phyloP scores from a whole-genome alignment of 2,113 vertebrate species.

The Arizona elegans region DNA sequence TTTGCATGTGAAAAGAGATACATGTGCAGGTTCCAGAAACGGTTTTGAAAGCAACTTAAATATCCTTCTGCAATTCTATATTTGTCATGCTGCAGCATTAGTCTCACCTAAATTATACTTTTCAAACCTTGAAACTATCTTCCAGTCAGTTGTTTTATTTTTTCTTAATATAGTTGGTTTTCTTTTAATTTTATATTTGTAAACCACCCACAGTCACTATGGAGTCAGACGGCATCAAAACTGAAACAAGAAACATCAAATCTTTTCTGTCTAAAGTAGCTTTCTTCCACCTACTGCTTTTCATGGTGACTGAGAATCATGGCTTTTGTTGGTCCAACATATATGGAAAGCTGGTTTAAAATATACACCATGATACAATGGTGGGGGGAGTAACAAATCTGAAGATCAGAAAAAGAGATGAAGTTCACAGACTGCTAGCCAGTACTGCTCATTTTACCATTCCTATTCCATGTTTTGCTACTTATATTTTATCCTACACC shows the following conservation, averaged over 20 bases:
- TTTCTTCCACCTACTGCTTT: background rate
- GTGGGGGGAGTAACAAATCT: background rate
- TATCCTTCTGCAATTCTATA: background rate
- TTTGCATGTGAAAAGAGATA: background rate
- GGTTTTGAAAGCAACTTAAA: background rate
- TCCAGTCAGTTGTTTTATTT: background rate
- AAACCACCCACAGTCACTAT: background rate
- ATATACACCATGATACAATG: background rate
- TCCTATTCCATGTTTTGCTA: background rate
- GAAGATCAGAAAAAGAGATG: background rate
- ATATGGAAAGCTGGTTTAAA: background rate
- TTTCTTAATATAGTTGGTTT: background rate
- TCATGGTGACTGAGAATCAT: background rate
- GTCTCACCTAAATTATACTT: background rate
- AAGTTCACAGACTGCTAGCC: background rate
- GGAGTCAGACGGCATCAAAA: background rate
- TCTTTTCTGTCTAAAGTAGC: background rate
- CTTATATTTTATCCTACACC: background rate
- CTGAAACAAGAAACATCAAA: background rate
- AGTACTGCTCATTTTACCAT: background rate
- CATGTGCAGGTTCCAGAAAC: background rate
- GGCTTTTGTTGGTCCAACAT: background rate
- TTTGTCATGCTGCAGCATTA: background rate
- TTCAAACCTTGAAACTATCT: background rate
- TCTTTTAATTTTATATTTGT: background rate